Conservation (phyloP, 2,888 invertebrate genomes). For the Sycophila texana region DNA sequence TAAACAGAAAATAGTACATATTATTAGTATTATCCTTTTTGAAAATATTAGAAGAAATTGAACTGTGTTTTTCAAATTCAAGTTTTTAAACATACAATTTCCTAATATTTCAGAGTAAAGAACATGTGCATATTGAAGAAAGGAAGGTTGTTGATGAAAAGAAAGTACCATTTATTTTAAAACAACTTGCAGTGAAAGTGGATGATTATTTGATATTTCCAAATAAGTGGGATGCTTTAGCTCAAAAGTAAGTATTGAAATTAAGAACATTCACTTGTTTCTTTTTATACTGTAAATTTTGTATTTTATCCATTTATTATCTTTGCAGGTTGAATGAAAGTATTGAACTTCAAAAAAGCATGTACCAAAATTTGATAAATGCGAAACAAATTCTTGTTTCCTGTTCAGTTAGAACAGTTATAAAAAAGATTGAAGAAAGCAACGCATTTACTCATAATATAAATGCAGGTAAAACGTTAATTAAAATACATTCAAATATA, state of each 20-base stretch:
- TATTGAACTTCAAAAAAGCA: conserved; percentile 1
- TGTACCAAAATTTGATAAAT: neutral
- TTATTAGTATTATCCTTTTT: no score
- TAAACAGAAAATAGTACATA: no score
- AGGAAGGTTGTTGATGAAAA: neutral
- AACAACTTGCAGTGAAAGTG: conserved; percentile 2
- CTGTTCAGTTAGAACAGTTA: conserved; percentile 2
- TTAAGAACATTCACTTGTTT: neutral
- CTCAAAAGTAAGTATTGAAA: neutral
- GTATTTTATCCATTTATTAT: no score
- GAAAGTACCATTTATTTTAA: neutral
- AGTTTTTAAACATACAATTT: no score
- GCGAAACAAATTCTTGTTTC: neutral
- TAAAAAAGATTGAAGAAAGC: neutral
- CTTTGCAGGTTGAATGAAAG: neutral
- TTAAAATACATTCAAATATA: neutral
- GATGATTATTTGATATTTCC: conserved; percentile 7
- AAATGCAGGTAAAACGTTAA: neutral
- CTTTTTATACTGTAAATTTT: no score
- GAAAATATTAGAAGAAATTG: no score
- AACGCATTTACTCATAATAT: neutral
- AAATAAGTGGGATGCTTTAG: neutral
- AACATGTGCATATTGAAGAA: neutral
- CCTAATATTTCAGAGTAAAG: no score
- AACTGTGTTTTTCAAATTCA: no score